A percentile compares a stretch with the other conserved stretches of the same genome.
Conservation (phyloP, 1,140 invertebrate genomes). For the Drosophila ohnishii region DNA sequence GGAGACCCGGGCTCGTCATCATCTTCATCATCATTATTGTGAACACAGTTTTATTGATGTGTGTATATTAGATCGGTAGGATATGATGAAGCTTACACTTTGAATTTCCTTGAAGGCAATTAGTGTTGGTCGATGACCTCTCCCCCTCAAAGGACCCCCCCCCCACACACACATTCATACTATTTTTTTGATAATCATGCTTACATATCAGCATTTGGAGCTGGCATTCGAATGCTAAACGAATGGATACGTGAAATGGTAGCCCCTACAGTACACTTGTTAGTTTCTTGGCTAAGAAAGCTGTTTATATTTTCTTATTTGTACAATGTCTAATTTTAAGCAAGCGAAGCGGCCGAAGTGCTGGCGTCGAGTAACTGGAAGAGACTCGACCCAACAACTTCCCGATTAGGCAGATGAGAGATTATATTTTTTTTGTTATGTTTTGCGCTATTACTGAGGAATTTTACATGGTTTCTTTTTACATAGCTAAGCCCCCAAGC, state of each 20-base stretch:
- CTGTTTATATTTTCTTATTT: slow-evolving; percentile 49
- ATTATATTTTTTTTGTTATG: slow-evolving; percentile 38
- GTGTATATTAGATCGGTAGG: slow-evolving; percentile 64
- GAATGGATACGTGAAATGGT: slow-evolving; percentile 45
- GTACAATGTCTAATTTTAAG: slow-evolving; percentile 60
- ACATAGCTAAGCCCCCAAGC: slow-evolving; percentile 56
- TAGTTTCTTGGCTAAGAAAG: slow-evolving; percentile 65
- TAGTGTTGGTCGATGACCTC: slow-evolving; percentile 29
- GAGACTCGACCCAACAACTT: slow-evolving; percentile 2
- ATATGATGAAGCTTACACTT: slow-evolving; percentile 61
- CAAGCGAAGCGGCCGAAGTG: slow-evolving; percentile 18
- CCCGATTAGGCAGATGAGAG: slow-evolving; percentile 11
- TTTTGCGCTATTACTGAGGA: slow-evolving; percentile 76
- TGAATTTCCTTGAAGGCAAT: slow-evolving; percentile 55
- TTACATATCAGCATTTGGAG: slow-evolving; percentile 78
- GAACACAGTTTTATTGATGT: slow-evolving; percentile 65
- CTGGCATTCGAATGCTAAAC: slow-evolving; percentile 66
- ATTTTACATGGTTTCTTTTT: slow-evolving; percentile 76
- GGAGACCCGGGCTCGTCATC: slow-evolving; percentile 38
- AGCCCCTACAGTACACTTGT: slow-evolving; percentile 21
- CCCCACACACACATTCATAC: slow-evolving; percentile 42
- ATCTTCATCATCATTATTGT: slow-evolving; percentile 43
- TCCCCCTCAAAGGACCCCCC: too few relatives aligned
- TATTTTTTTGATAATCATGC: slow-evolving; percentile 81
- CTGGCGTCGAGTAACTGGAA: slow-evolving; percentile 4